These are phyloP conservation scores for Drosophila infuscata DNA, from an alignment of 2,888 invertebrate species.

Conservation along the genomic window DNA sequence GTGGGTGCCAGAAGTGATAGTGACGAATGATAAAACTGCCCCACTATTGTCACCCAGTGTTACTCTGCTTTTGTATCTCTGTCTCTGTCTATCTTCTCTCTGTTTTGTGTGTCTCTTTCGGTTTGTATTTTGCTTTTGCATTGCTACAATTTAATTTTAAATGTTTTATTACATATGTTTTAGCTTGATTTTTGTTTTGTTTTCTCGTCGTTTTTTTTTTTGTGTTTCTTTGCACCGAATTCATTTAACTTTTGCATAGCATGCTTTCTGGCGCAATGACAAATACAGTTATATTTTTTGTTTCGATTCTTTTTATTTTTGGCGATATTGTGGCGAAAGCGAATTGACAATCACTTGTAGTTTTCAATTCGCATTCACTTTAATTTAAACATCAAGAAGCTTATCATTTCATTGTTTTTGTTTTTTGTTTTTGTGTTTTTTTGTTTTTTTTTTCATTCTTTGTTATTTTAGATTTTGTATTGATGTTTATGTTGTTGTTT, in stretches of 20 bases:
- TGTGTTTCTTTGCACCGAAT: slow-evolving; percentile 4
- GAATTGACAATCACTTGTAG: slow-evolving; percentile 14
- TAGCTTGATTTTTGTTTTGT: slow-evolving; percentile 16
- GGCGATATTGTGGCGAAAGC: slow-evolving; percentile 21
- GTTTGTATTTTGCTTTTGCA: slow-evolving; percentile 7
- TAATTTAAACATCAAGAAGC: slow-evolving; percentile 10
- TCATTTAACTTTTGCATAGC: slow-evolving; percentile 1
- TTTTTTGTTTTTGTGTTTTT: slow-evolving; percentile 1
- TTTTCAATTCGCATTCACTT: slow-evolving; percentile 15
- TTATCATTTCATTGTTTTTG: slow-evolving; percentile 9
- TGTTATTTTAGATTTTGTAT: not conserved
- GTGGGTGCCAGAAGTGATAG: slow-evolving; percentile 17
- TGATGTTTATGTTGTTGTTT: slow-evolving; percentile 19
- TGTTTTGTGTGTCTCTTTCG: slow-evolving; percentile 1
- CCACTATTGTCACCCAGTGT: slow-evolving; percentile 8
- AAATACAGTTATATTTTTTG: not conserved
- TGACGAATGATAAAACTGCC: slow-evolving; percentile 4
- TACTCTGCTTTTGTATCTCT: not conserved
- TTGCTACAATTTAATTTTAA: slow-evolving; percentile 34
- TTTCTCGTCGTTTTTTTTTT: slow-evolving; percentile 4
- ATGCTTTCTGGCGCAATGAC: slow-evolving; percentile 14
- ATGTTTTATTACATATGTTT: slow-evolving; percentile 24
- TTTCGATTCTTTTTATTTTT: slow-evolving; percentile 1
- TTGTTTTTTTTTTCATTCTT: not conserved
- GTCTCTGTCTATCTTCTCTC: slow-evolving; percentile 2